Evolutionary conservation across 2,797 vertebrate genomes (phyloP).

Genomic region (Microctenopoma lineatum): DNA sequence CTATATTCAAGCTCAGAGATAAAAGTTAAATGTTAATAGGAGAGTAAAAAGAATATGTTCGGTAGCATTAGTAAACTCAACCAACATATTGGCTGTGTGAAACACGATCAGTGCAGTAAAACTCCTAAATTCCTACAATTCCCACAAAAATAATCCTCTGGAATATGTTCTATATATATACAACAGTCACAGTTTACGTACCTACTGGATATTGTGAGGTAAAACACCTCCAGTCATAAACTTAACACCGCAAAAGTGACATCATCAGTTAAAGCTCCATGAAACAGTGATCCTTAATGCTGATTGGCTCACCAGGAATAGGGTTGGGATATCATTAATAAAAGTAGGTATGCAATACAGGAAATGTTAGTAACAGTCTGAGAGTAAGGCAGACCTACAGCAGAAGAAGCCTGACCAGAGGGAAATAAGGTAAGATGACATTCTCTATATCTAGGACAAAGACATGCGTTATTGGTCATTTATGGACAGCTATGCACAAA

Average conservation of each 20-base stretch:
- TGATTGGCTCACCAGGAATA: slow-evolving; percentile 65
- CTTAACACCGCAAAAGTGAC: slow-evolving; percentile 37
- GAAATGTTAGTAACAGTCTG: slow-evolving; percentile 13
- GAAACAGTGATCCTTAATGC: slow-evolving; percentile 25
- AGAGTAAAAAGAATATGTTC: background rate
- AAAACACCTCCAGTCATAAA: slow-evolving; percentile 18
- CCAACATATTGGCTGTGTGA: background rate
- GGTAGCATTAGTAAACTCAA: background rate
- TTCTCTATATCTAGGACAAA: background rate
- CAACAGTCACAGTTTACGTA: background rate
- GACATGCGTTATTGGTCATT: background rate
- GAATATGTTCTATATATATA: background rate
- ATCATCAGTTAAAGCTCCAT: slow-evolving; percentile 49
- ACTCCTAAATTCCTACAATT: background rate
- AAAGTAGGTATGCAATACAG: slow-evolving; percentile 50
- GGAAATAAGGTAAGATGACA: slow-evolving; percentile 62
- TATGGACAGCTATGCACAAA: background rate
- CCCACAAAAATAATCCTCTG: background rate
- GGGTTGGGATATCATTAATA: slow-evolving; percentile 74
- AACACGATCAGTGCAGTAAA: background rate
- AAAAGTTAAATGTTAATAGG: background rate
- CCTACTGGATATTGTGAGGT: background rate
- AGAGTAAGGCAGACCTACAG: slow-evolving; percentile 14
- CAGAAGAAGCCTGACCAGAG: slow-evolving; percentile 13
- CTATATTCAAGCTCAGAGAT: background rate